These are phyloP conservation scores for Calephelis perditalis DNA, from an alignment of 2,888 invertebrate genomes.

Conservation along the genomic window DNA sequence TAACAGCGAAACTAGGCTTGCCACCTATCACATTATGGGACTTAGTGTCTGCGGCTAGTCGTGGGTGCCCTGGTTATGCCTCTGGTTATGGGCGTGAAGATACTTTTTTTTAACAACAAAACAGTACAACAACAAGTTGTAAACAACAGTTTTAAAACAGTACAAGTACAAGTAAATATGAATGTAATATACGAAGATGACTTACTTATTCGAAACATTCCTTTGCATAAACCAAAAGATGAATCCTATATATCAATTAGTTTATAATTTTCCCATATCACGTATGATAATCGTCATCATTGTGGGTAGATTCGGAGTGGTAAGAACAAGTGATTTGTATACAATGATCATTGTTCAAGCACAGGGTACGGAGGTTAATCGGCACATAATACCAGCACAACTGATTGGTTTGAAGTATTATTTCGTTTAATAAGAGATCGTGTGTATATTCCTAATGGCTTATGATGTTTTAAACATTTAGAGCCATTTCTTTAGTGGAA, in stretches of 20 bases:
- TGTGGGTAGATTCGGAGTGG: slow-evolving; percentile 46
- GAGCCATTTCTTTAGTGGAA: neutral
- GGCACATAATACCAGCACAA: neutral
- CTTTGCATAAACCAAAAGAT: too few species aligned
- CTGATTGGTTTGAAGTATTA: slow-evolving; percentile 7
- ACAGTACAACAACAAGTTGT: too few species aligned
- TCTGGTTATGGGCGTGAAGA: too few species aligned
- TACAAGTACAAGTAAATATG: too few species aligned
- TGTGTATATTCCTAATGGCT: neutral
- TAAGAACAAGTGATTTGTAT: slow-evolving; percentile 64
- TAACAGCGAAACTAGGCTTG: too few species aligned
- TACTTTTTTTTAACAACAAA: too few species aligned
- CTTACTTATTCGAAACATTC: too few species aligned
- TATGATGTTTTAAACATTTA: neutral
- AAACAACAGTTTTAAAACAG: too few species aligned
- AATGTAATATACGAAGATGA: too few species aligned
- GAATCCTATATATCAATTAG: neutral
- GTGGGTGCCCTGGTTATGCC: too few species aligned
- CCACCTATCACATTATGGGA: too few species aligned
- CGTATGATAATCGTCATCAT: neutral
- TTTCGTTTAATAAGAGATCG: slow-evolving; percentile 9
- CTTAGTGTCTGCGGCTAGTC: too few species aligned
- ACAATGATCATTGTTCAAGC: slow-evolving; percentile 69
- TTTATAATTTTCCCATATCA: slow-evolving; percentile 4
- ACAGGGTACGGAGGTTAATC: slow-evolving; percentile 14